phyloP scores from a whole-genome alignment of 2,888 invertebrate species.

The Phlogophora meticulosa region DNA sequence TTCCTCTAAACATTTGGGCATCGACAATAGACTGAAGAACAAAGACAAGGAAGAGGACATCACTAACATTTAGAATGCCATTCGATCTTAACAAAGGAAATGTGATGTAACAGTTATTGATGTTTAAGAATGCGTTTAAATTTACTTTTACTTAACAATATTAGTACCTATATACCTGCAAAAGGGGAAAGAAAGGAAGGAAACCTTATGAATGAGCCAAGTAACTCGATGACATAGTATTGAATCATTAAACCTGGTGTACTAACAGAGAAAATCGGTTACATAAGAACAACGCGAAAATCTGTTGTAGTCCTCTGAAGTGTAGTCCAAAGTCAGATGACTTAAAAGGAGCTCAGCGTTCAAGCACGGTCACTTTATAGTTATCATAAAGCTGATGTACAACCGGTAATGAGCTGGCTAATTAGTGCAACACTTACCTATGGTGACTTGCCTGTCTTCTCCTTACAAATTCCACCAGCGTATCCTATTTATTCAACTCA shows the following conservation, averaged over 20 bases:
- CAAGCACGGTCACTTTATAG: background rate
- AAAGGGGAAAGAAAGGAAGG: too few species aligned
- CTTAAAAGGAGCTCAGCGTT: background rate
- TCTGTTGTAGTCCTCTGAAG: background rate
- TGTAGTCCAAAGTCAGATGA: background rate
- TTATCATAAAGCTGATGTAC: constrained; percentile 19
- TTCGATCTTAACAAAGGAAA: constrained; percentile 27
- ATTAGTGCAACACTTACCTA: constrained; percentile 25
- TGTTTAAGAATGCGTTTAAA: background rate
- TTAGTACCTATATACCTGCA: too few species aligned
- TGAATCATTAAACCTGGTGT: too few species aligned
- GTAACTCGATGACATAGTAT: too few species aligned
- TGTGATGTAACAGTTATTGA: constrained; percentile 10
- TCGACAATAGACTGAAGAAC: constrained; percentile 32
- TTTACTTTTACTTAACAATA: background rate
- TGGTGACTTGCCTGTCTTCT: background rate
- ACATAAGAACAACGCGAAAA: too few species aligned
- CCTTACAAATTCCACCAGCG: constrained; percentile 21
- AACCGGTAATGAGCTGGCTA: constrained; percentile 24
- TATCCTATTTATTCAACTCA: constrained; percentile 22
- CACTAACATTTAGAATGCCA: constrained; percentile 17
- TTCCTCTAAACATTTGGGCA: constrained; percentile 18
- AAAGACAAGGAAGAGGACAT: constrained; percentile 38
- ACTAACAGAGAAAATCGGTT: background rate
- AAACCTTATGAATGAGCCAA: background rate